These are phyloP conservation scores for Mormyrus hasselquistii DNA, from an alignment of 2,797 vertebrate genomes.

Conservation along the genomic window DNA sequence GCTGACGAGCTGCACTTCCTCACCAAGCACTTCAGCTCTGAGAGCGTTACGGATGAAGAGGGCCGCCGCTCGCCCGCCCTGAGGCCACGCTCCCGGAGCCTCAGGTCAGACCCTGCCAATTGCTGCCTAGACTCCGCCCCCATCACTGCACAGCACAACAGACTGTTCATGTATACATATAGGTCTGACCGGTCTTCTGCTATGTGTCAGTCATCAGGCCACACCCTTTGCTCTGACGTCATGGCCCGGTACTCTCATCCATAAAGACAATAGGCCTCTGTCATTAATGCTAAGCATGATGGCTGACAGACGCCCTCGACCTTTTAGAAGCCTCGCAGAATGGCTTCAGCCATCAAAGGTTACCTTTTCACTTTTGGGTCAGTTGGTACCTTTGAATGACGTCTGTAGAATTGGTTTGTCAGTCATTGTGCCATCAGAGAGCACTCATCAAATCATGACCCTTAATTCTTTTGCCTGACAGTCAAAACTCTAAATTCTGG, in stretches of 20 bases:
- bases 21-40: slow-evolving; percentile 96
- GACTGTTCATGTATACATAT: background rate
- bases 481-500: background rate
- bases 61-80: slow-evolving; percentile 83
- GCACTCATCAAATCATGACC: background rate
- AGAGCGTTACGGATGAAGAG: slow-evolving; percentile 91
- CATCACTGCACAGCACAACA: background rate
- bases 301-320: background rate
- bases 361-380: background rate
- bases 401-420: background rate
- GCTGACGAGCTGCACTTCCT: slow-evolving; percentile 94
- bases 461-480: background rate
- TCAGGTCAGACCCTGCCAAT: slow-evolving; percentile 59
- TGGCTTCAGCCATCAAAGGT: background rate
- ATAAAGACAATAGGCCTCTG: background rate
- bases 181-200: background rate
- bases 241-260: background rate
- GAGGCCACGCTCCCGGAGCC: slow-evolving; percentile 90
- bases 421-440: background rate
- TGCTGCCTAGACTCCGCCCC: background rate
- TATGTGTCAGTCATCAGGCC: background rate
- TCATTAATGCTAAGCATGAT: background rate
- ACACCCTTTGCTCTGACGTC: background rate
- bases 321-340: background rate
- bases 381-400: slow-evolving; percentile 10